Evolutionary conservation across 2,113 vertebrate species (phyloP).

Genomic region (Chunga burmeisteri): DNA sequence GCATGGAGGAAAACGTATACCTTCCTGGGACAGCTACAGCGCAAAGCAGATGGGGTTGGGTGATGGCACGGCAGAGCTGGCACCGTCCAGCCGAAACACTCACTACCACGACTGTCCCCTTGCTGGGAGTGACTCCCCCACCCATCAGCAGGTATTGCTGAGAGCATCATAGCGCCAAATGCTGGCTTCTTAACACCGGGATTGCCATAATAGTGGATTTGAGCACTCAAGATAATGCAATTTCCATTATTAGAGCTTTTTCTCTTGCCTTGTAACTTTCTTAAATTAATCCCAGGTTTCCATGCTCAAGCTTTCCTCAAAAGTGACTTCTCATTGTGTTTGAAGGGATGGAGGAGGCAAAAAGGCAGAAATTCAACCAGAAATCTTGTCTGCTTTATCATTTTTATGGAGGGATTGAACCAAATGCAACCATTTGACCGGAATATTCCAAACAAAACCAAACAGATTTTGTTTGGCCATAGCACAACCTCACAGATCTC

Average conservation of each 20-base stretch:
- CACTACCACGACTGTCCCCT: neutral
- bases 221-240: constrained; percentile 15
- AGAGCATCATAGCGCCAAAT: neutral
- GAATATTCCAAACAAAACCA: neutral
- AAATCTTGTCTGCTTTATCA: neutral
- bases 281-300: constrained; percentile 34
- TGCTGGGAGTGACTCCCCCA: neutral
- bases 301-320: neutral
- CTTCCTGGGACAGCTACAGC: neutral
- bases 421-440: neutral
- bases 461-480: neutral
- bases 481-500: neutral
- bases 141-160: neutral
- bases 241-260: constrained; percentile 8
- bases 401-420: neutral
- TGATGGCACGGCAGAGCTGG: neutral
- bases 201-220: neutral
- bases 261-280: neutral
- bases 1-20: neutral
- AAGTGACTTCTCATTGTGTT: neutral
- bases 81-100: neutral
- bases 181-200: neutral
- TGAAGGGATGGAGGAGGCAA: neutral
- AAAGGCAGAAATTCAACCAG: neutral
- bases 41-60: neutral